These are phyloP conservation scores for Clistopyga incitator DNA, from an alignment of 2,888 invertebrate species.

Conservation along the genomic window DNA sequence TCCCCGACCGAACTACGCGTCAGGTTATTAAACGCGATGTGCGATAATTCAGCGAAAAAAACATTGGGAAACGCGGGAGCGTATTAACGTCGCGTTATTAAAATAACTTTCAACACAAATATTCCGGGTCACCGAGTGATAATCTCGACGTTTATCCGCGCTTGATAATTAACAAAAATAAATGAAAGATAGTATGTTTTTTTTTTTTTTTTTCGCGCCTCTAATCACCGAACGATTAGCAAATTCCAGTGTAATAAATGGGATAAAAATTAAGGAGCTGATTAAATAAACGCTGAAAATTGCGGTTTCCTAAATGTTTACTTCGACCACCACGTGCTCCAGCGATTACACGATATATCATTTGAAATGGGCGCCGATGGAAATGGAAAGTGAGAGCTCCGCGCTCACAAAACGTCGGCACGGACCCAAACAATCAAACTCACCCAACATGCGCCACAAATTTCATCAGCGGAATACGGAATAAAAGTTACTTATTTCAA, in stretches of 20 bases:
- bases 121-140: background rate
- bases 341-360: no score
- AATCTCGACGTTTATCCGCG: background rate
- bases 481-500: constrained; percentile 28
- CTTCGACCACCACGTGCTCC: background rate
- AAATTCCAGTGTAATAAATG: background rate
- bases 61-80: constrained; percentile 9
- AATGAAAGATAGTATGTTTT: background rate
- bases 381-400: background rate
- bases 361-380: no score
- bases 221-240: background rate
- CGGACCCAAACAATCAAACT: constrained; percentile 37
- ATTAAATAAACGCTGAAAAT: background rate
- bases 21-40: background rate
- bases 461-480: constrained; percentile 67
- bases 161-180: background rate
- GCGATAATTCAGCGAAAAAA: background rate
- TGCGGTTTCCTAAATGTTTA: background rate
- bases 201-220: background rate
- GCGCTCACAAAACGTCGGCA: background rate
- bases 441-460: constrained; percentile 46
- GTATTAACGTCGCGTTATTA: background rate
- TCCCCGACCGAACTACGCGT: background rate
- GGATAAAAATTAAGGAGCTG: background rate
- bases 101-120: background rate